A percentile compares a stretch with the other conserved stretches of the same genome.
These are phyloP conservation scores for Tricholaema leucomelas DNA, from an alignment of 2,113 vertebrate genomes.

Conservation along the genomic window DNA sequence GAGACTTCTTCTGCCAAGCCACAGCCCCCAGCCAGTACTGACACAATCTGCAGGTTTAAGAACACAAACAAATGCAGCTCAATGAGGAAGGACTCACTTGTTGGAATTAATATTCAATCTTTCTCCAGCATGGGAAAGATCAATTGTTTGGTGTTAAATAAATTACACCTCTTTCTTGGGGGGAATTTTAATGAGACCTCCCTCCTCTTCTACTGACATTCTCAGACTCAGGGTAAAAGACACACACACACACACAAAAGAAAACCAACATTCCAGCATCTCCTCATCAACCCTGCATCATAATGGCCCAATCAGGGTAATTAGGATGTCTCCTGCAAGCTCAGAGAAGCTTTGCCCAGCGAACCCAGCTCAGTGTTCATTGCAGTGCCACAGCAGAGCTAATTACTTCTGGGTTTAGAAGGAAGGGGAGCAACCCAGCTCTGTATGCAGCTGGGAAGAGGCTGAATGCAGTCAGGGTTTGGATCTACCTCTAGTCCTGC, in stretches of 20 bases:
- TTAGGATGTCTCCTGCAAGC: conserved; percentile 37
- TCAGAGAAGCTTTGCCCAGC: conserved; percentile 8
- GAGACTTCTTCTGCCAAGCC: not conserved
- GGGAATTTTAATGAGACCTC: conserved; percentile 36
- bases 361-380: not conserved
- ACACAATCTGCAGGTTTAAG: not conserved
- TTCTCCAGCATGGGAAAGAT: conserved; percentile 11
- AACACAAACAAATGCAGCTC: not conserved
- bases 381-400: not conserved
- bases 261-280: conserved; percentile 33
- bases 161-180: conserved; percentile 6
- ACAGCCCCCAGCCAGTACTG: not conserved
- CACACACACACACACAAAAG: not conserved
- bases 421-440: not conserved
- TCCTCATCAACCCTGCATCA: not conserved
- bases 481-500: not conserved
- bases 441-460: not conserved
- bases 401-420: conserved; percentile 1
- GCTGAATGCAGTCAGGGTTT: not conserved
- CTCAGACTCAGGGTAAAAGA: not conserved
- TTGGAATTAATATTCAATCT: conserved; percentile 25
- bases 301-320: conserved; percentile 53
- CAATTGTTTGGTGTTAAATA: conserved; percentile 13
- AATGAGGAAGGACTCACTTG: not conserved
- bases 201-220: not conserved